Conservation (phyloP, 2,113 vertebrate genomes). For the Myotis brandtii region DNA sequence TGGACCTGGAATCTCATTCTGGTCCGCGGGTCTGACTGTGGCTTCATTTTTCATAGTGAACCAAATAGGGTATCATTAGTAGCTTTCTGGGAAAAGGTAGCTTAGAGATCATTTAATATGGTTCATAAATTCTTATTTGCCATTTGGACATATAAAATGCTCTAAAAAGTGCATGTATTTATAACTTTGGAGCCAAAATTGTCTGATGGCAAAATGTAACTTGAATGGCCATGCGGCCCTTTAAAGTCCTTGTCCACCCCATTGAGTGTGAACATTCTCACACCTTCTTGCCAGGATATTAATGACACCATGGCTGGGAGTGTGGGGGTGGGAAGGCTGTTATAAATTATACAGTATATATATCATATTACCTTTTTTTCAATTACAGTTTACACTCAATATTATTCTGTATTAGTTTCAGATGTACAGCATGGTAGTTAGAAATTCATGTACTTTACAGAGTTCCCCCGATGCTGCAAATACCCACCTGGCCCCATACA, state of each 20-base stretch:
- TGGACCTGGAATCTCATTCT: not conserved
- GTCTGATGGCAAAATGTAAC: constrained; percentile 6
- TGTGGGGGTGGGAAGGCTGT: too few species aligned
- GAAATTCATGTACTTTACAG: not conserved
- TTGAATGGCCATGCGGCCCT: not conserved
- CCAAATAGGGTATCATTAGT: not conserved
- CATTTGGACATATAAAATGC: not conserved
- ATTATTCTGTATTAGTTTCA: not conserved
- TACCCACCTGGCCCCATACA: not conserved
- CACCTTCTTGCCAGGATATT: not conserved
- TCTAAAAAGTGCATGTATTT: not conserved
- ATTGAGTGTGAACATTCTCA: not conserved
- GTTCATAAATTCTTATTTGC: not conserved
- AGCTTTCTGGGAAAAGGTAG: not conserved
- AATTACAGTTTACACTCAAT: not conserved
- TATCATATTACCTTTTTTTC: not conserved
- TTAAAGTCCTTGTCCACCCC: not conserved
- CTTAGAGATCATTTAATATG: not conserved
- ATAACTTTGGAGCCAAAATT: not conserved
- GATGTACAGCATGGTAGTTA: not conserved
- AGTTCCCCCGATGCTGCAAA: not conserved
- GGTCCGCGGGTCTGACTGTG: not conserved
- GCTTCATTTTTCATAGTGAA: not conserved
- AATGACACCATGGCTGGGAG: accelerated
- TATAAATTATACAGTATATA: not conserved